These are phyloP conservation scores for Mastomys coucha DNA, from an alignment of 2,113 vertebrate genomes.

Conservation along the genomic window DNA sequence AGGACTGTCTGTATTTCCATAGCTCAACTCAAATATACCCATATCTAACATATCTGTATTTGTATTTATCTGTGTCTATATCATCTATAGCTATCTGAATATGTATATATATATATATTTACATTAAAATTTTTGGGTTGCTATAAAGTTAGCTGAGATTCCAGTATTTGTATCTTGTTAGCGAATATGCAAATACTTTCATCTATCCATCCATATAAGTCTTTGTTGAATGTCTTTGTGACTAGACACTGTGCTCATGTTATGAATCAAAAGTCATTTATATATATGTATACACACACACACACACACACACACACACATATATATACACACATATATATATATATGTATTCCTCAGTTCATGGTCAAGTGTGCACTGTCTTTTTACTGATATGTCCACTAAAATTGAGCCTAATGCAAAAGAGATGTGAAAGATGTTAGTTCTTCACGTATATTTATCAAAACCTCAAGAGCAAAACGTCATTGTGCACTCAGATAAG, in stretches of 20 bases:
- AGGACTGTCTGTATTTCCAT: background rate
- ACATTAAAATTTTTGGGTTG: conserved; percentile 7
- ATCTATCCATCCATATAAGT: background rate
- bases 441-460: background rate
- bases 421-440: background rate
- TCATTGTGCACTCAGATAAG: background rate
- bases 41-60: background rate
- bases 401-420: background rate
- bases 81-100: background rate
- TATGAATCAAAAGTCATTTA: background rate
- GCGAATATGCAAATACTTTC: background rate
- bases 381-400: background rate
- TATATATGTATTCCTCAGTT: background rate
- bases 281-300: background rate
- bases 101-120: background rate
- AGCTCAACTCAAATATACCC: background rate
- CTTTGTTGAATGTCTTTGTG: conserved; percentile 5
- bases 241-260: background rate
- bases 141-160: background rate
- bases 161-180: background rate
- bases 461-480: background rate
- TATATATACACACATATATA: background rate
- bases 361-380: background rate
- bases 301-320: too few species aligned
- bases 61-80: background rate